Evolutionary conservation across 1,140 invertebrate species (phyloP).

Genomic region (Drosophila lacteicornis): DNA sequence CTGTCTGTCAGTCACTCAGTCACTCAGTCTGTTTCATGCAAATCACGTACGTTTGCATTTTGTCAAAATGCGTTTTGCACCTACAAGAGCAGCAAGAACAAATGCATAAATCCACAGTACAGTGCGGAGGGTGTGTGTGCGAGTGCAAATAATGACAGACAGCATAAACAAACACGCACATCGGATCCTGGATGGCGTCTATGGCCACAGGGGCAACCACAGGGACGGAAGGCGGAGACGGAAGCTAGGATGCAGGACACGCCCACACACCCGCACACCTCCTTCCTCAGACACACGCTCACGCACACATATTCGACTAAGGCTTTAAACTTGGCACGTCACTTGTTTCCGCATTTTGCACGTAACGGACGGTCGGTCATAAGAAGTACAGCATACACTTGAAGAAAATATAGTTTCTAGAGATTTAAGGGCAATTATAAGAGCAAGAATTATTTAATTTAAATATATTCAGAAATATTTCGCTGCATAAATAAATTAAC

Average conservation of each 20-base stretch:
- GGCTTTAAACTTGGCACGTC: constrained; percentile 61
- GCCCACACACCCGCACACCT: constrained; percentile 22
- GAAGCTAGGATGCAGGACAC: constrained; percentile 45
- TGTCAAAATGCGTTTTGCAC: constrained; percentile 80
- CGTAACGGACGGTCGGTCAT: constrained; percentile 53
- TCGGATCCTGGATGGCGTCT: constrained; percentile 59
- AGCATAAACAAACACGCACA: constrained; percentile 78
- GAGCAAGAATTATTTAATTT: neutral
- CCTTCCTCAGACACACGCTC: neutral
- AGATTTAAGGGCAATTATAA: neutral
- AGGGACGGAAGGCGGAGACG: constrained; percentile 12
- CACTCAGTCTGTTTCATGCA: constrained; percentile 51
- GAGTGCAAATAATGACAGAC: constrained; percentile 78
- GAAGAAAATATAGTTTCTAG: neutral
- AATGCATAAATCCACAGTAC: constrained; percentile 37
- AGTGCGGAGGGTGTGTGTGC: constrained; percentile 28
- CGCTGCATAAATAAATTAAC: too few species aligned
- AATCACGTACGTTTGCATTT: constrained; percentile 81
- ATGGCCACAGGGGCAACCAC: constrained; percentile 65
- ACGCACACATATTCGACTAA: constrained; percentile 6
- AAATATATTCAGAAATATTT: neutral
- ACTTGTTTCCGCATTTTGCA: constrained; percentile 79
- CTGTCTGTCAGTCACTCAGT: constrained; percentile 12
- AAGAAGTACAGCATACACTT: constrained; percentile 35
- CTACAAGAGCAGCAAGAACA: constrained; percentile 54